Conservation (phyloP, 2,113 vertebrate genomes). For the Emydura subglobosa region DNA sequence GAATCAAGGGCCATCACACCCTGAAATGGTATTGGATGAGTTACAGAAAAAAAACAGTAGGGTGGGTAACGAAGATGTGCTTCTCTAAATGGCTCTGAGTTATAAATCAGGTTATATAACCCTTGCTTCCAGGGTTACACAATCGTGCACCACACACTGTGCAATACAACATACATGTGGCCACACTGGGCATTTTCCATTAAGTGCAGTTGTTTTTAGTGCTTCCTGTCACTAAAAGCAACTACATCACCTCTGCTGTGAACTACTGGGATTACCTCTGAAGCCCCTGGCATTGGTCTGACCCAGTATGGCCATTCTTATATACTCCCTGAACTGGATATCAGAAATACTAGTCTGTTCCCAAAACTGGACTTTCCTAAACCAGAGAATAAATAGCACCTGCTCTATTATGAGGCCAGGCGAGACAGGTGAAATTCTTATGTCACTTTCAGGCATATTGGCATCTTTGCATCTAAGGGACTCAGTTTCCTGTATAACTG, state of each 20-base stretch:
- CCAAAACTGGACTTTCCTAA: background rate
- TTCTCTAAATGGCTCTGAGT: background rate
- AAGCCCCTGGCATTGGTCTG: no score
- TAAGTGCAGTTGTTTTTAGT: rapidly evolving
- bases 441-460: rapidly evolving
- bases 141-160: background rate
- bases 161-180: background rate
- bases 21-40: slow-evolving; percentile 65
- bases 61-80: background rate
- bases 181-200: background rate
- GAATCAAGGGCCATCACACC: slow-evolving; percentile 96
- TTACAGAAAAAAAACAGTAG: background rate
- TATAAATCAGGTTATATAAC: background rate
- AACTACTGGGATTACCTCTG: background rate
- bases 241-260: background rate
- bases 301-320: no score
- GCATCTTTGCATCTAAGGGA: background rate
- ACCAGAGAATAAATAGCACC: background rate
- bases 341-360: background rate
- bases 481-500: background rate
- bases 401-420: background rate
- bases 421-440: background rate
- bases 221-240: background rate
- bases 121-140: background rate
- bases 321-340: rapidly evolving